Conservation (phyloP, 2,888 invertebrate genomes). For the Tipula confusa region DNA sequence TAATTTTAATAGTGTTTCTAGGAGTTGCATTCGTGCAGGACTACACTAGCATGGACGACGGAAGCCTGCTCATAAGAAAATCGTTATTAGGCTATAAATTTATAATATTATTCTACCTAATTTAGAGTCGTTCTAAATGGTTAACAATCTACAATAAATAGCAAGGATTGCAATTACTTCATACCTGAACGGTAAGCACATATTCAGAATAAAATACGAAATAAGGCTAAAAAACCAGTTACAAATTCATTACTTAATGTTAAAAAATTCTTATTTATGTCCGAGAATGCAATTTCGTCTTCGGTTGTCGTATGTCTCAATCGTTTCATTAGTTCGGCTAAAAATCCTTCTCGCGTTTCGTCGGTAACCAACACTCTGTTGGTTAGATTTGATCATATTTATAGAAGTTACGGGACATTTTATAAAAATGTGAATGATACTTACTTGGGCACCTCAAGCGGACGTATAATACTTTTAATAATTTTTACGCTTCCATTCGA, state of each 20-base stretch:
- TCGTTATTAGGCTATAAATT: background rate
- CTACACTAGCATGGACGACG: background rate
- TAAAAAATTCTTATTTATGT: background rate
- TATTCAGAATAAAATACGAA: background rate
- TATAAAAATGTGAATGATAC: background rate
- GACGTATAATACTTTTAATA: slow-evolving; percentile 34
- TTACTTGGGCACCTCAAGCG: slow-evolving; percentile 38
- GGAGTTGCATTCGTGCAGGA: background rate
- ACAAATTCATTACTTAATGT: background rate
- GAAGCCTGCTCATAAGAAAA: background rate
- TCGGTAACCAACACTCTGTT: background rate
- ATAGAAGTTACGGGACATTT: background rate
- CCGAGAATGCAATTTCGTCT: background rate
- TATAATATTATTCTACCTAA: background rate
- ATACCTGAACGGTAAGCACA: background rate
- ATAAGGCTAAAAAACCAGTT: background rate
- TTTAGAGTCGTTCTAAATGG: background rate
- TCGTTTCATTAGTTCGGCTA: background rate
- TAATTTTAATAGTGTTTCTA: background rate
- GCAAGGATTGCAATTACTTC: background rate
- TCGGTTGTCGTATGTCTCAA: background rate
- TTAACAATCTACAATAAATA: background rate
- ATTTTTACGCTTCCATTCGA: slow-evolving; percentile 35
- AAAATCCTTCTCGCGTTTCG: background rate
- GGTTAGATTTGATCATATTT: background rate